Conservation (phyloP, 1,140 invertebrate genomes). For the Drosophila simulans region DNA sequence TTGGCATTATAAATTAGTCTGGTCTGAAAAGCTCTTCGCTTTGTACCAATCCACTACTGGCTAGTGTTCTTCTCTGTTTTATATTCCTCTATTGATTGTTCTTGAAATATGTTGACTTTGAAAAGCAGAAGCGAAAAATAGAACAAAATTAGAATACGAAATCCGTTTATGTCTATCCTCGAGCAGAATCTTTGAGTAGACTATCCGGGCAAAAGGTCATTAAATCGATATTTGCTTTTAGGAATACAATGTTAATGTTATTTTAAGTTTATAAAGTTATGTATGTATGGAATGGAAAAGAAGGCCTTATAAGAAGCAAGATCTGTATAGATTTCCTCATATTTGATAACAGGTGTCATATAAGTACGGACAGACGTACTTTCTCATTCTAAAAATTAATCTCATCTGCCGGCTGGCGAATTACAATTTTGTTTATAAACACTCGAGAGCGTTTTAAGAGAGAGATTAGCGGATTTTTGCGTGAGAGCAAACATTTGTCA, state of each 20-base stretch:
- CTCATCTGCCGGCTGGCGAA: constrained; percentile 30
- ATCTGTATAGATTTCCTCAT: not conserved
- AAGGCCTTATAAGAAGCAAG: not conserved
- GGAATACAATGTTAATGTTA: constrained; percentile 11
- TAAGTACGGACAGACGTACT: not conserved
- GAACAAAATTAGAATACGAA: constrained; percentile 36
- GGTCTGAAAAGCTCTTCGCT: constrained; percentile 16
- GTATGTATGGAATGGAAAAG: not conserved
- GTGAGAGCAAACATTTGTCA: not conserved
- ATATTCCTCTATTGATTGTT: constrained; percentile 44
- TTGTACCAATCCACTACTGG: constrained; percentile 10
- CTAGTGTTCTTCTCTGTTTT: constrained; percentile 17
- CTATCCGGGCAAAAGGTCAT: constrained; percentile 8
- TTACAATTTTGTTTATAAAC: constrained; percentile 51
- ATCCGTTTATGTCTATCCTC: constrained; percentile 44
- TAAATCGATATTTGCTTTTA: constrained; percentile 17
- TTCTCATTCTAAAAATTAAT: constrained; percentile 8
- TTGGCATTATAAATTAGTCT: constrained; percentile 51
- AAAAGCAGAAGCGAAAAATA: constrained; percentile 29
- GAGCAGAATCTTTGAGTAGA: constrained; percentile 7
- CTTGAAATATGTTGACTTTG: constrained; percentile 54
- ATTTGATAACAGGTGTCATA: not conserved
- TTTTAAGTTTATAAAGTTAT: not conserved
- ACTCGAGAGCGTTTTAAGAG: constrained; percentile 9
- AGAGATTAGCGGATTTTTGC: constrained; percentile 24